Base-by-base conservation (phyloP, 2,888 invertebrate genomes). In the Sceliomorpha sp. region DNA sequence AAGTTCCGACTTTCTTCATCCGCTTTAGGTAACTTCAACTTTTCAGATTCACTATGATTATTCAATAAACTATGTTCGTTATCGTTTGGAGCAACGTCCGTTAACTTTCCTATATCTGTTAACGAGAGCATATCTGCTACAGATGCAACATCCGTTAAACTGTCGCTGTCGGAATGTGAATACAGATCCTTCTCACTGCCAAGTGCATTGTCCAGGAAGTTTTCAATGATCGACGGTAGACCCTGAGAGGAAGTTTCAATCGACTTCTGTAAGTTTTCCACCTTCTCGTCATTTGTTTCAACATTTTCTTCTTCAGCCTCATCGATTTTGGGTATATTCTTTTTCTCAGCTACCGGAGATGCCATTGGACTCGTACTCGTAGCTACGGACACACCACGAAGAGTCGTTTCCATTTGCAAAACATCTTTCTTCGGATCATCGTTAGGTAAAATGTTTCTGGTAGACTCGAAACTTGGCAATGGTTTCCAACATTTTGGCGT, bases 391-490 rank as follows among this genome's bases (percentile, higher is more conserved):
- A 60, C 62, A 9, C 56, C 48, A 3, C 60, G 62, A 1, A 62
- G 31, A 17, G 55, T 51, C 10, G 60, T 68, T 31, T 56, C 40
- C 17, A 68, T 5, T 40, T 56, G 50, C 7, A 34, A 45, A 8
- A 45, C 42, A n/a, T n/a, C n/a, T 10, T 60, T 44, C 9, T 7
- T 10, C 2, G 55, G 58, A 31, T 71, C 67, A 9, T 59, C 70
- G 8, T 70, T 58, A 3, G 62, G 58, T 2, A 44, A 37, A 0
- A 58, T 42, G 50, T 78, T 71, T 15, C 79, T 72, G 1, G 82
- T 80, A 2, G 81, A 80, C 37, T 83, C 81, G 42, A 82, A 69
- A 15, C 76, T 68, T 75, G 77, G 47, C 2, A n/a, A 1, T 3
- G 47, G 24, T 15, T n/a, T 36, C 29, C 29, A 42, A 1, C 24